A percentile compares a stretch with the other conserved stretches of the same genome.
These are phyloP conservation scores for Halesus radiatus DNA, from an alignment of 1,140 invertebrate species.

Conservation along the genomic window DNA sequence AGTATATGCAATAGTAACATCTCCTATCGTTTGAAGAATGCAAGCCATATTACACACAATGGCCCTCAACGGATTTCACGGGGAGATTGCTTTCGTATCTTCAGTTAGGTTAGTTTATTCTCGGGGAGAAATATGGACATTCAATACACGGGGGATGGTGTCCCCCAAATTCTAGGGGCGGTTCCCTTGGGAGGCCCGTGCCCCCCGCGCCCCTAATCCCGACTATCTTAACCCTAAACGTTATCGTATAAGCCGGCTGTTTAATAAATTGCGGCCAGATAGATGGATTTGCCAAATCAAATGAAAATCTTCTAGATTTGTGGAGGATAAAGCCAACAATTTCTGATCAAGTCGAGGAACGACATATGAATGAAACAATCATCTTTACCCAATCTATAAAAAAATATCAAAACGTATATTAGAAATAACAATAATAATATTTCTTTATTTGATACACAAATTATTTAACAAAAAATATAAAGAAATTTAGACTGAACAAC, in stretches of 20 bases:
- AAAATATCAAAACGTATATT: too few species aligned
- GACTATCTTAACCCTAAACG: not conserved
- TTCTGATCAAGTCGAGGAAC: not conserved
- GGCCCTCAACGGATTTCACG: conserved; percentile 43
- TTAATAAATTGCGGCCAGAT: not conserved
- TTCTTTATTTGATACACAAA: too few species aligned
- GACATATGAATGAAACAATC: not conserved
- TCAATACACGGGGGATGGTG: conserved; percentile 45
- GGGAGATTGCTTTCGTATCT: conserved; percentile 52
- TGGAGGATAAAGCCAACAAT: not conserved
- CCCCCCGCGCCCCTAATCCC: conserved; percentile 13
- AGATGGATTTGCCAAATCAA: not conserved
- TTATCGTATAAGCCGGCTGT: not conserved
- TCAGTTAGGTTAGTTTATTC: conserved; percentile 35
- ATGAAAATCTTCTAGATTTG: not conserved
- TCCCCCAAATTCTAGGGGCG: conserved; percentile 50
- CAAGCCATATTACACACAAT: not conserved
- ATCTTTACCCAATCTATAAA: too few species aligned
- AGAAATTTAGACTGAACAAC: too few species aligned
- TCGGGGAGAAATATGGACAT: conserved; percentile 25
- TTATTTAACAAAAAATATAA: too few species aligned
- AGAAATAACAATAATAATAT: too few species aligned
- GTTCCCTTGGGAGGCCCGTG: conserved; percentile 23
- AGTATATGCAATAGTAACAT: too few species aligned
- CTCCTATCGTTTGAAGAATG: not conserved